Conservation (phyloP, 2,113 vertebrate genomes). For the Xyliphius kryptos region DNA sequence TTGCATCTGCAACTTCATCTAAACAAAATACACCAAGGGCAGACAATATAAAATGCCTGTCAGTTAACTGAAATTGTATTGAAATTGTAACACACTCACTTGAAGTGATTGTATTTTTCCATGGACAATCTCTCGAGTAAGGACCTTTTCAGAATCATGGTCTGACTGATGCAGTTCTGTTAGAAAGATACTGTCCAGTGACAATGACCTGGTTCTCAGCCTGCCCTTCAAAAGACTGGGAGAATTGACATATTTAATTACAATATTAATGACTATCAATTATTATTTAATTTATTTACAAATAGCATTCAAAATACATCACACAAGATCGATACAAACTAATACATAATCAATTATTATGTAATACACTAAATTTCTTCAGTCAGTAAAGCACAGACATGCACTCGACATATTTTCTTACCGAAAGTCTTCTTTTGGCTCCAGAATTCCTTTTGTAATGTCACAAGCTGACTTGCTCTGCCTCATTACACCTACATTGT, state of each 20-base stretch:
- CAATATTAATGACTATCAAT: no score
- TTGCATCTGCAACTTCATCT: constrained; percentile 83
- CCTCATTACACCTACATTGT: constrained; percentile 54
- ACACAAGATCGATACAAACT: no score
- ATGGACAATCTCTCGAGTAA: constrained; percentile 85
- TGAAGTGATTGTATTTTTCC: constrained; percentile 84
- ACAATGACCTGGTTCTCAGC: constrained; percentile 81
- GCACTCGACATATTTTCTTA: constrained; percentile 45
- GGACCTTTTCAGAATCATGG: constrained; percentile 67
- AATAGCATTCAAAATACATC: constrained; percentile 41
- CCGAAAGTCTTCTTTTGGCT: constrained; percentile 75
- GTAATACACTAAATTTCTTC: no score
- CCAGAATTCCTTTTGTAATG: constrained; percentile 57
- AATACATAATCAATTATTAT: no score
- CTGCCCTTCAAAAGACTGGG: no score
- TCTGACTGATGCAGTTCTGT: constrained; percentile 69
- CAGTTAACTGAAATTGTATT: no score
- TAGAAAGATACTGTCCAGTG: constrained; percentile 92
- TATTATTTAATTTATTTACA: no score
- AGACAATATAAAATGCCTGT: no score
- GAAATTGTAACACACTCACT: no score
- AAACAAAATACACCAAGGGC: constrained; percentile 17
- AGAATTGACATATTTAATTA: no score
- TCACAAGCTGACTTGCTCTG: constrained; percentile 74
- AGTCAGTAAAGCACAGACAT: no score